These are phyloP conservation scores for Panthera leo DNA, from an alignment of 2,113 vertebrate species.

Conservation along the genomic window DNA sequence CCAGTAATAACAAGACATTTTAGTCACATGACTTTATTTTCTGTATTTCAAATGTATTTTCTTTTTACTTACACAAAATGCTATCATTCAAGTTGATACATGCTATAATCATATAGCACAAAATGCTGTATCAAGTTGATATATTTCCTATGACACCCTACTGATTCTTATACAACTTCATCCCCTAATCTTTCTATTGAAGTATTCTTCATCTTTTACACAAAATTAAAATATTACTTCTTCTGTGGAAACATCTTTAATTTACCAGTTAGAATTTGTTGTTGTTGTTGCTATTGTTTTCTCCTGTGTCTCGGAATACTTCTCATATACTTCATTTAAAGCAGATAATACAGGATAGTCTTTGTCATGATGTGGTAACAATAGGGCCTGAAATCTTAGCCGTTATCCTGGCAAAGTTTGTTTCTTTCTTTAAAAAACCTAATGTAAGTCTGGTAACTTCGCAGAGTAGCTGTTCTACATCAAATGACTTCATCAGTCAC, in stretches of 20 bases:
- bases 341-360: not conserved
- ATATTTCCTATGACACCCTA: not conserved
- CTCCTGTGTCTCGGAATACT: not conserved
- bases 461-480: not conserved
- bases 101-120: not conserved
- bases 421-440: not conserved
- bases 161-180: not conserved
- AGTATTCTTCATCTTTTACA: not conserved
- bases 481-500: not conserved
- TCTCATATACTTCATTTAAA: not conserved
- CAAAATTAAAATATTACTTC: not conserved
- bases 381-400: not conserved
- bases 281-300: not conserved
- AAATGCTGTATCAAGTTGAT: not conserved
- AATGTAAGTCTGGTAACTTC: not conserved
- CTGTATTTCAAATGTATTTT: not conserved
- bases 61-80: not conserved
- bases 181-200: not conserved
- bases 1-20: not conserved
- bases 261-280: not conserved
- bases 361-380: not conserved
- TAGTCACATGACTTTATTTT: not conserved
- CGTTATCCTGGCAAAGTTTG: not conserved
- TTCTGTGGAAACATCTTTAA: not conserved
- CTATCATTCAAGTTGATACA: not conserved